phyloP scores from a whole-genome alignment of 1,140 invertebrate genomes.

The Colletes latitarsis region DNA sequence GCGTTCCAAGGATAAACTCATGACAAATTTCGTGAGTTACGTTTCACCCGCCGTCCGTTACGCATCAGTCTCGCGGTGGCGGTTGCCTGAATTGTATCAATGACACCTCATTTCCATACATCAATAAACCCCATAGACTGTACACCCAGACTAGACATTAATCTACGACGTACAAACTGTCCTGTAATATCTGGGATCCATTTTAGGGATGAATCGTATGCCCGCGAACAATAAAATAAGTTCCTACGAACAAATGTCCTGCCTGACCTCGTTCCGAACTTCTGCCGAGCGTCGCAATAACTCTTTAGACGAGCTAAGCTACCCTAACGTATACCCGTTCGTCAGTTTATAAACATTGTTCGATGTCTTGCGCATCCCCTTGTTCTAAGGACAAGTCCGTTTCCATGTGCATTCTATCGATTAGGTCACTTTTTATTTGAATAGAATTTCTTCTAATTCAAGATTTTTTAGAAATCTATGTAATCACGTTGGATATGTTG shows the following conservation, averaged over 20 bases:
- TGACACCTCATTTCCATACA: constrained; percentile 14
- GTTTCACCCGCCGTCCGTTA: not conserved
- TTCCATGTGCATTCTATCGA: too few species aligned
- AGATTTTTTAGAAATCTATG: too few species aligned
- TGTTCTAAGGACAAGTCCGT: too few species aligned
- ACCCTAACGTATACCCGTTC: too few species aligned
- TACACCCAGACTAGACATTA: not conserved
- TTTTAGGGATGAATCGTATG: not conserved
- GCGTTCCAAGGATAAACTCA: not conserved
- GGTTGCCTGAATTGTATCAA: constrained; percentile 1
- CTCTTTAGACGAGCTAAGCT: too few species aligned
- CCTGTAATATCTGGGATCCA: not conserved
- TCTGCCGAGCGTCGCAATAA: too few species aligned
- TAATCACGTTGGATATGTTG: too few species aligned
- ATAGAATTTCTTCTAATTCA: too few species aligned
- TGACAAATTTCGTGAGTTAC: constrained; percentile 5
- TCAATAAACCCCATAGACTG: constrained; percentile 4
- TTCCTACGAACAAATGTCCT: not conserved
- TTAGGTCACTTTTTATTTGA: too few species aligned
- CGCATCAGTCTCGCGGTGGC: not conserved
- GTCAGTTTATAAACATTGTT: too few species aligned
- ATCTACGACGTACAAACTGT: not conserved
- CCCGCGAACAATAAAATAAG: not conserved
- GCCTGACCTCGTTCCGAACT: too few species aligned
- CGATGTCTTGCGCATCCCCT: too few species aligned